phyloP scores from a whole-genome alignment of 2,113 vertebrate genomes.

The Eurypyga helias region DNA sequence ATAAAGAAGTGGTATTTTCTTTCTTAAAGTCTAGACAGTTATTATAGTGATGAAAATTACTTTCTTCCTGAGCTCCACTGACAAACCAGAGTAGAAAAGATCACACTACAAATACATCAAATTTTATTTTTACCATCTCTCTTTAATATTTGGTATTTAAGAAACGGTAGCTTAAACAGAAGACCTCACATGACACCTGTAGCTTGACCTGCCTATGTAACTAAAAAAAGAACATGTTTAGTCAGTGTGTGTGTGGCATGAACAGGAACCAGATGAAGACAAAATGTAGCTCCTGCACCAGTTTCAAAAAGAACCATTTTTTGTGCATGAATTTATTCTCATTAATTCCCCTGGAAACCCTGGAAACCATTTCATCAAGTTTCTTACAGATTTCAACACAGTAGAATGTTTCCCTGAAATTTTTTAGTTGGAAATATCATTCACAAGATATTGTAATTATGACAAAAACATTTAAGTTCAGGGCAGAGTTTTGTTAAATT shows the following conservation, averaged over 20 bases:
- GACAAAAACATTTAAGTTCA: not conserved
- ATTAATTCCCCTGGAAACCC: not conserved
- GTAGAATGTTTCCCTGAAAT: not conserved
- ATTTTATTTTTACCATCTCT: not conserved
- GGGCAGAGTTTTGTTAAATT: not conserved
- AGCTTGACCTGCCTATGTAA: not conserved
- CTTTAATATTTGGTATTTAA: not conserved
- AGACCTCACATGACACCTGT: not conserved
- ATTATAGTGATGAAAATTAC: not conserved
- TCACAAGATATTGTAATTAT: not conserved
- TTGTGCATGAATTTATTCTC: not conserved
- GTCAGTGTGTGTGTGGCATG: not conserved
- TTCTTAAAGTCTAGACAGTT: not conserved
- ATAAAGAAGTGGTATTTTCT: not conserved
- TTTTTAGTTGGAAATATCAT: not conserved
- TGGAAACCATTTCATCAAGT: not conserved
- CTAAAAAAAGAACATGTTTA: not conserved
- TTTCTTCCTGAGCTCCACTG: not conserved
- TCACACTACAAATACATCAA: not conserved
- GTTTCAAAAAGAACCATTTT: not conserved
- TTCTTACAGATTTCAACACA: not conserved
- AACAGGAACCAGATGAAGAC: not conserved
- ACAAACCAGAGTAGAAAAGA: not conserved
- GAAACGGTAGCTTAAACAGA: not conserved
- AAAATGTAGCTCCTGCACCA: not conserved